Evolutionary conservation across 2,888 invertebrate genomes (phyloP).

Genomic region (Nemapogon koenigi): DNA sequence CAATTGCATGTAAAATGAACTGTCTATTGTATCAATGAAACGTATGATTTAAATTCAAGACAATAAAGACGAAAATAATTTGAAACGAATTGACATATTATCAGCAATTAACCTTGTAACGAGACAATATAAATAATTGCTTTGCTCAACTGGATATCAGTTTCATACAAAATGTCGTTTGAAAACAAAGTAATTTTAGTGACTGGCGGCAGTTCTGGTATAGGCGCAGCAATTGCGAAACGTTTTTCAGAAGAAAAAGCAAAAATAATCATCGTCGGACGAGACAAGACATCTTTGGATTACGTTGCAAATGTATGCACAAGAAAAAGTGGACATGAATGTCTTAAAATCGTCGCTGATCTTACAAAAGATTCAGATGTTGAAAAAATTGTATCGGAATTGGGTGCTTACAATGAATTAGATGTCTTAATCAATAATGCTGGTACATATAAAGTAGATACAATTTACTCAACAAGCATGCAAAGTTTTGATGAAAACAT

Average conservation of each 20-base stretch:
- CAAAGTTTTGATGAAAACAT: constrained; percentile 82
- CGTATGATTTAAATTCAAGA: too few species aligned
- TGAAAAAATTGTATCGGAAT: constrained; percentile 66
- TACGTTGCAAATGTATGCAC: constrained; percentile 15
- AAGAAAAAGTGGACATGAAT: constrained; percentile 25
- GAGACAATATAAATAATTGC: background rate
- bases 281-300: constrained; percentile 11
- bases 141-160: background rate
- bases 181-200: constrained; percentile 14
- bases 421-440: constrained; percentile 83
- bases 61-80: too few species aligned
- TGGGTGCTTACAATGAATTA: constrained; percentile 69
- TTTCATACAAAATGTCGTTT: constrained; percentile 13
- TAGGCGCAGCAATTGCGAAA: constrained; percentile 14
- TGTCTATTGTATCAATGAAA: too few species aligned
- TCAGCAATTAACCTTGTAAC: too few species aligned
- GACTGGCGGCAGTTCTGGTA: constrained; percentile 16
- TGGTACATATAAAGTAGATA: constrained; percentile 74
- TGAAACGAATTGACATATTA: too few species aligned
- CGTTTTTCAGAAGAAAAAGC: constrained; percentile 16
- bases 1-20: too few species aligned
- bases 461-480: constrained; percentile 76
- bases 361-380: constrained; percentile 69
- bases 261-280: constrained; percentile 13
- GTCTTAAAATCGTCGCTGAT: constrained; percentile 65